A percentile compares a stretch with the other conserved stretches of the same genome.
These are phyloP conservation scores for Hypomecis atomaria DNA, from an alignment of 2,888 invertebrate species.

Conservation along the genomic window DNA sequence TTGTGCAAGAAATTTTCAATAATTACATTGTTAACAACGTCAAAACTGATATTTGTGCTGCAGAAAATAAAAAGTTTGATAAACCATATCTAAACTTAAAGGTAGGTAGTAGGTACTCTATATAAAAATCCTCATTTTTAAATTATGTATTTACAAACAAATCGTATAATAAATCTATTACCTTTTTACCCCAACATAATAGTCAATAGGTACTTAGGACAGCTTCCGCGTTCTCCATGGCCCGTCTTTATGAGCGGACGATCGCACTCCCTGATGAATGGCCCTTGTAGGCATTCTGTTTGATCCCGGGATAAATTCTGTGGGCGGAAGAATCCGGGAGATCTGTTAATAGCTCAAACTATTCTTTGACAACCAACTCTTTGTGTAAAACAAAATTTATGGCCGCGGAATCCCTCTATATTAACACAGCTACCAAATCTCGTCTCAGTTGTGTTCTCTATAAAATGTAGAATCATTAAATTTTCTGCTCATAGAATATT, in stretches of 20 bases:
- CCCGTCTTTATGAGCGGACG: conserved; percentile 62
- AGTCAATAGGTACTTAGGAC: background rate
- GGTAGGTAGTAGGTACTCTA: no score
- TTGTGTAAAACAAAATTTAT: conserved; percentile 49
- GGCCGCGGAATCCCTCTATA: conserved; percentile 27
- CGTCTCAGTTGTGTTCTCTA: conserved; percentile 1
- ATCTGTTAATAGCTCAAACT: conserved; percentile 58
- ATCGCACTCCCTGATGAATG: conserved; percentile 73
- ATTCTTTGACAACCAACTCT: conserved; percentile 45
- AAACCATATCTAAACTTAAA: no score
- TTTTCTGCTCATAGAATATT: conserved; percentile 35
- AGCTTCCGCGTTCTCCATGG: conserved; percentile 70
- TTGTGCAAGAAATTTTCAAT: no score
- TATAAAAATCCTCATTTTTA: background rate
- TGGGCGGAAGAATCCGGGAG: conserved; percentile 67
- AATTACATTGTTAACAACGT: no score
- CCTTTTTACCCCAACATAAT: conserved; percentile 20
- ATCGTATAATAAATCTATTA: background rate
- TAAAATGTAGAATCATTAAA: conserved; percentile 19
- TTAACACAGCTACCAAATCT: conserved; percentile 13
- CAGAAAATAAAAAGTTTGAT: no score
- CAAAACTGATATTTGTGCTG: no score
- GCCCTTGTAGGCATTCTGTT: conserved; percentile 64
- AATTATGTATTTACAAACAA: background rate
- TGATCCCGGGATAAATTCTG: conserved; percentile 78